Percentiles rank a stretch among this genome's conserved stretches.
These are phyloP conservation scores for Arvicanthis niloticus DNA, from an alignment of 2,113 vertebrate species.

Conservation along the genomic window DNA sequence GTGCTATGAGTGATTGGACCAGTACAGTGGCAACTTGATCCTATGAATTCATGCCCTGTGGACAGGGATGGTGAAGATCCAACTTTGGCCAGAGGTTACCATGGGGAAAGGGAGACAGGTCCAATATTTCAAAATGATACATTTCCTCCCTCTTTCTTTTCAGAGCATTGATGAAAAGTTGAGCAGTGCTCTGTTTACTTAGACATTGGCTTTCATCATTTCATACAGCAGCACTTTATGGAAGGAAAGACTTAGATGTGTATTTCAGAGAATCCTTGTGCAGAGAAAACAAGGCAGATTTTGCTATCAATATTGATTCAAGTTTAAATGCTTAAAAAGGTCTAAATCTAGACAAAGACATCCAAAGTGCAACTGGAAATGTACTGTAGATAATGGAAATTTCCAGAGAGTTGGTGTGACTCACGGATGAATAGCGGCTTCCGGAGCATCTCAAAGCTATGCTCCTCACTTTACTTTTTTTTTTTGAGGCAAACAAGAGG, in stretches of 20 bases:
- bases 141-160: background rate
- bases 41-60: background rate
- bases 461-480: background rate
- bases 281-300: constrained; percentile 1
- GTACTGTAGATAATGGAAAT: background rate
- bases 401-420: background rate
- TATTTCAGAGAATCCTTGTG: constrained; percentile 8
- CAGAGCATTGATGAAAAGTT: background rate
- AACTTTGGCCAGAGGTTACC: background rate
- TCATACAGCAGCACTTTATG: constrained; percentile 34
- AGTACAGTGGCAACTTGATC: background rate
- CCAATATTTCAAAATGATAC: background rate
- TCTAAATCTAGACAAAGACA: background rate
- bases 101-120: background rate
- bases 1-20: background rate
- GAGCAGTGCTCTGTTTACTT: constrained; percentile 37
- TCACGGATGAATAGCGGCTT: background rate
- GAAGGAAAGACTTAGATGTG: constrained; percentile 22
- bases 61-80: background rate
- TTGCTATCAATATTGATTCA: background rate
- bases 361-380: constrained; percentile 9
- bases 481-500: background rate
- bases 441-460: background rate
- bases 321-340: constrained; percentile 16
- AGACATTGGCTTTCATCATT: constrained; percentile 24